phyloP scores from a whole-genome alignment of 2,888 invertebrate species.

The Meteorus colon region DNA sequence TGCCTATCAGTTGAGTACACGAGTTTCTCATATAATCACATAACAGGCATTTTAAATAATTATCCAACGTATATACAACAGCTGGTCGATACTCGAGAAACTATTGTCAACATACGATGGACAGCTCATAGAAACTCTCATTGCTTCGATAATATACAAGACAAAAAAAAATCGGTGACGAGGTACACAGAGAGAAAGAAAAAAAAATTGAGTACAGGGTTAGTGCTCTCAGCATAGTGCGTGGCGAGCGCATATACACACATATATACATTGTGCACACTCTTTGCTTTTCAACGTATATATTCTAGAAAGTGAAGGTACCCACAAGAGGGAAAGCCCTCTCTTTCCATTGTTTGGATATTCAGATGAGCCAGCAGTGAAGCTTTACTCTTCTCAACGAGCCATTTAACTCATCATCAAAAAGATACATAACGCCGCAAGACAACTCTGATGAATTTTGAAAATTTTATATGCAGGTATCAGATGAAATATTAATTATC shows the following conservation, averaged over 20 bases:
- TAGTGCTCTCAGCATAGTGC: constrained; percentile 29
- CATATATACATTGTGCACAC: constrained; percentile 43
- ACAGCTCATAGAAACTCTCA: constrained; percentile 11
- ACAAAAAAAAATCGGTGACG: constrained; percentile 13
- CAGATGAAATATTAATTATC: not conserved
- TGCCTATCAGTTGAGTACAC: constrained; percentile 2
- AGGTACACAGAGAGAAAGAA: constrained; percentile 15
- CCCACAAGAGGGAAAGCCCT: constrained; percentile 17
- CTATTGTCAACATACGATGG: constrained; percentile 6
- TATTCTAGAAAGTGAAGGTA: constrained; percentile 41
- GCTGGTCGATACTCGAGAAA: constrained; percentile 19
- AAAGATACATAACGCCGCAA: constrained; percentile 13
- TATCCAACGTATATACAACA: not conserved
- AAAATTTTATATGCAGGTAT: not conserved
- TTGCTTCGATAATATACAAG: constrained; percentile 13
- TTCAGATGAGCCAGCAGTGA: constrained; percentile 68
- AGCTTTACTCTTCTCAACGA: constrained; percentile 61
- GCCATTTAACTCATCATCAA: constrained; percentile 55
- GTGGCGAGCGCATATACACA: constrained; percentile 17
- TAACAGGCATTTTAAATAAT: constrained; percentile 14
- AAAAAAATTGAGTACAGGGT: constrained; percentile 33
- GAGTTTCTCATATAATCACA: constrained; percentile 1
- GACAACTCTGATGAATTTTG: constrained; percentile 1
- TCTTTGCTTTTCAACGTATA: constrained; percentile 54
- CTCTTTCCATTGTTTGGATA: constrained; percentile 65